phyloP scores from a whole-genome alignment of 2,797 vertebrate species.

The Sphaeramia orbicularis region DNA sequence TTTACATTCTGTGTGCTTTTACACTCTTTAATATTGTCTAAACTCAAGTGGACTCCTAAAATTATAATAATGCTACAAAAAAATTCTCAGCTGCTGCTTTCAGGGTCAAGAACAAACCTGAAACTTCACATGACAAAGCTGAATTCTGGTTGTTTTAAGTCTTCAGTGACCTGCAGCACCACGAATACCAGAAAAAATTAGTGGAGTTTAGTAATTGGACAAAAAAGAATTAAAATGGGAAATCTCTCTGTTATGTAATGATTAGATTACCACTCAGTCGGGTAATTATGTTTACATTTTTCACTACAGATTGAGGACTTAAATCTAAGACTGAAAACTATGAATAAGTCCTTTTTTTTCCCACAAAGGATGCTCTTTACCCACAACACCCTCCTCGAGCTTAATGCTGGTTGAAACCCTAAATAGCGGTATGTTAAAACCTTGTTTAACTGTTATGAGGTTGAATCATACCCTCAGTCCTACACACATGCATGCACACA shows the following conservation, averaged over 20 bases:
- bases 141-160: too few species aligned
- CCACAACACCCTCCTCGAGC: slow-evolving; percentile 30
- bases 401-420: slow-evolving; percentile 68
- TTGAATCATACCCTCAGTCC: slow-evolving; percentile 72
- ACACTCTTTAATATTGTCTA: too few species aligned
- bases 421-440: slow-evolving; percentile 72
- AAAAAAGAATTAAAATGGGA: background rate
- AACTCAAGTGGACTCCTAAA: too few species aligned
- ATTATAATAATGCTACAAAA: too few species aligned
- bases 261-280: slow-evolving; percentile 21
- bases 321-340: slow-evolving; percentile 21
- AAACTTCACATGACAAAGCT: too few species aligned
- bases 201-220: background rate
- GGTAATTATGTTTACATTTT: slow-evolving; percentile 43
- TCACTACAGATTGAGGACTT: slow-evolving; percentile 31
- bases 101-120: too few species aligned
- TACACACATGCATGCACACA: slow-evolving; percentile 60
- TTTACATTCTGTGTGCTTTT: too few species aligned
- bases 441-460: slow-evolving; percentile 73
- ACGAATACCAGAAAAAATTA: too few species aligned
- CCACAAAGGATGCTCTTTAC: slow-evolving; percentile 47
- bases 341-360: slow-evolving; percentile 38
- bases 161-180: too few species aligned
- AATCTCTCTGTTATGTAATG: slow-evolving; percentile 6
- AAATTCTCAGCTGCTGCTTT: too few species aligned